Percentiles rank a stretch among this genome's conserved stretches.
phyloP scores from a whole-genome alignment of 2,888 invertebrate genomes.

The Cosmorhoe ocellata region DNA sequence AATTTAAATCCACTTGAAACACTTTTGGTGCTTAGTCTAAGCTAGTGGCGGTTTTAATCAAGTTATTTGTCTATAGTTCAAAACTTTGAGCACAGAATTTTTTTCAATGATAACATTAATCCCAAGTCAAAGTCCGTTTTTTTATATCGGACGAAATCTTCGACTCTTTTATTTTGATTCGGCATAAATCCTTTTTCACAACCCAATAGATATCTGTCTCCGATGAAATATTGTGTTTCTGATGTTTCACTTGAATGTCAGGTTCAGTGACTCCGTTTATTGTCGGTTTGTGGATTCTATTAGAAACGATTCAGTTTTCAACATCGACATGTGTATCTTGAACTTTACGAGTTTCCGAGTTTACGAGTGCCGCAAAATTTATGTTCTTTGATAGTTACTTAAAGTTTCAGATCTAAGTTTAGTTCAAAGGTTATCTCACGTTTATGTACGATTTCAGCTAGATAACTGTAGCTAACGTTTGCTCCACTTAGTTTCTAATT shows the following conservation, averaged over 20 bases:
- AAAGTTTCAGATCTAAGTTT: slow-evolving; percentile 2
- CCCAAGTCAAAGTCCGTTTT: not conserved
- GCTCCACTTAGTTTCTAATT: slow-evolving; percentile 8
- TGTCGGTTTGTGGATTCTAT: slow-evolving; percentile 45
- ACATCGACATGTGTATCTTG: slow-evolving; percentile 33
- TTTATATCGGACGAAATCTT: slow-evolving; percentile 3
- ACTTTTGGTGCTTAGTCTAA: no score
- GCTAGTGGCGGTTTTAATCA: no score
- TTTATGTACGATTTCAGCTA: not conserved
- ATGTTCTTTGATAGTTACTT: slow-evolving; percentile 24
- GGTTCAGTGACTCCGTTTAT: slow-evolving; percentile 51
- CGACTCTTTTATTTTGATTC: slow-evolving; percentile 17
- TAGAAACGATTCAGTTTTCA: slow-evolving; percentile 43
- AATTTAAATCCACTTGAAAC: no score
- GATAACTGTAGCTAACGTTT: not conserved
- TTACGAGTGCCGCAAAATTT: slow-evolving; percentile 28
- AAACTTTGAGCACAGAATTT: no score
- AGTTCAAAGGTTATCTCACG: not conserved
- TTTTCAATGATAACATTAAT: no score
- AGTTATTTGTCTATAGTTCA: no score
- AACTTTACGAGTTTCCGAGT: slow-evolving; percentile 12
- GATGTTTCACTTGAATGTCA: slow-evolving; percentile 33
- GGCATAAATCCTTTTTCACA: slow-evolving; percentile 14
- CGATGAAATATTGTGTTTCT: slow-evolving; percentile 19
- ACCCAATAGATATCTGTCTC: slow-evolving; percentile 18